phyloP scores from a whole-genome alignment of 2,888 invertebrate genomes.

The Drosophila kanekoi region DNA sequence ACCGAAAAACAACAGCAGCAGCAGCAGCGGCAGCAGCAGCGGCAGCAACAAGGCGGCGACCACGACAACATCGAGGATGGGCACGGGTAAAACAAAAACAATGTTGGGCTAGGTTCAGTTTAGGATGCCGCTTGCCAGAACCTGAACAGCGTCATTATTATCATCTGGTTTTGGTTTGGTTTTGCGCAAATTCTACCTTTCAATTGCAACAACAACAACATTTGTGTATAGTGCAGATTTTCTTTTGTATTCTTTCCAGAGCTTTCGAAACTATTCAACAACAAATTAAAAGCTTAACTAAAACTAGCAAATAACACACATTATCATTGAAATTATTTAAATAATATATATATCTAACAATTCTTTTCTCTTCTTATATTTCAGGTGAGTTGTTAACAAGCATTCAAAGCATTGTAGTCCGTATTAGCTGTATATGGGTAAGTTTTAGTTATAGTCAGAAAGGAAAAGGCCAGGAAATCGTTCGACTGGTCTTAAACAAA shows the following conservation, averaged over 20 bases:
- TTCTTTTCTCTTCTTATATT: slow-evolving; percentile 29
- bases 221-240: slow-evolving; percentile 25
- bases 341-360: slow-evolving; percentile 21
- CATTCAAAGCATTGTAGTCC: neutral
- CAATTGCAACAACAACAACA: slow-evolving; percentile 36
- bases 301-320: too few species aligned
- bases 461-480: neutral
- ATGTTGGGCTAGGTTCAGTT: slow-evolving; percentile 70
- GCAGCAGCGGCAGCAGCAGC: slow-evolving; percentile 22
- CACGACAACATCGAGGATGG: slow-evolving; percentile 27
- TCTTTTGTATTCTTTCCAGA: slow-evolving; percentile 30
- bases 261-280: neutral
- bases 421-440: slow-evolving; percentile 18
- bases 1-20: slow-evolving; percentile 41
- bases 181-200: slow-evolving; percentile 39
- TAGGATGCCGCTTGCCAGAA: slow-evolving; percentile 48
- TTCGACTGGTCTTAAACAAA: neutral
- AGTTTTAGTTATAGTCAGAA: slow-evolving; percentile 6
- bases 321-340: too few species aligned
- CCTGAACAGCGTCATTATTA: slow-evolving; percentile 61
- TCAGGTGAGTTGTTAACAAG: slow-evolving; percentile 56
- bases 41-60: slow-evolving; percentile 35
- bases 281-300: neutral
- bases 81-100: slow-evolving; percentile 60
- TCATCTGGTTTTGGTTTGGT: slow-evolving; percentile 68